Base-by-base conservation (phyloP, 37 sponge, comb jelly and placozoan genomes). In the Chondrosia reniformis region DNA sequence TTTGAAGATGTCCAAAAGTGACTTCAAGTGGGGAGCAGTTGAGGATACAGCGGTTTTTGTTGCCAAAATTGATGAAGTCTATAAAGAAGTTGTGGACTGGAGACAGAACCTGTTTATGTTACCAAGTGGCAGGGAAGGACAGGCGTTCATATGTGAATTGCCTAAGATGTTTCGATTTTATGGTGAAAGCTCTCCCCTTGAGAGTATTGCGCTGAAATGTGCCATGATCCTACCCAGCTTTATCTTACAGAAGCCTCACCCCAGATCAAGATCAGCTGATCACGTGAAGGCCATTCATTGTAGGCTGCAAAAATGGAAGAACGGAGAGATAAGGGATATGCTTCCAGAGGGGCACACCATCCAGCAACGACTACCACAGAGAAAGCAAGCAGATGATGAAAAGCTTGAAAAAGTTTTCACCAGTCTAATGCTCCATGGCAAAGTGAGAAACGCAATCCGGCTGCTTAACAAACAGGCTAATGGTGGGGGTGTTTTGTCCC, bases 191-290 rank as follows among this genome's bases (percentile, higher is more conserved):
- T 76, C 77, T 32, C 21, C 59, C 33, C 15, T 56, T 6, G 77
- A 76, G 56, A 21, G 61, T 9, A 76, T 76, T 32, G 59, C 77
- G 54, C 33, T 76, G 56, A 76, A 52, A 17, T 58, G 61, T 30
- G 77, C 77, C 17, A 32, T 76, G n/a, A 59, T 61, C 63, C 31
- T 62, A 21, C 65, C 79, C 9, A 36, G 38, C 22, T 46, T 78
- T 7, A 43, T 78, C 45, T 46, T 78, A 38, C 79, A 78, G 39
- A 78, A 59, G 6, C 79, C 79, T 21, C 6, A 24, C n/a, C 21
- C 45, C 28, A 42, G 39, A 40, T 37, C 46, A 4, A 62, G 43
- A 6, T 39, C 63, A 17, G 63, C 61, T 64, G 79, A 42, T 8
- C 59, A 39, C 43, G 33, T 46, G 2, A 10, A 22, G 3, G 46